These are phyloP conservation scores for Macropus fuliginosus DNA, from an alignment of 2,797 vertebrate species.

Conservation along the genomic window DNA sequence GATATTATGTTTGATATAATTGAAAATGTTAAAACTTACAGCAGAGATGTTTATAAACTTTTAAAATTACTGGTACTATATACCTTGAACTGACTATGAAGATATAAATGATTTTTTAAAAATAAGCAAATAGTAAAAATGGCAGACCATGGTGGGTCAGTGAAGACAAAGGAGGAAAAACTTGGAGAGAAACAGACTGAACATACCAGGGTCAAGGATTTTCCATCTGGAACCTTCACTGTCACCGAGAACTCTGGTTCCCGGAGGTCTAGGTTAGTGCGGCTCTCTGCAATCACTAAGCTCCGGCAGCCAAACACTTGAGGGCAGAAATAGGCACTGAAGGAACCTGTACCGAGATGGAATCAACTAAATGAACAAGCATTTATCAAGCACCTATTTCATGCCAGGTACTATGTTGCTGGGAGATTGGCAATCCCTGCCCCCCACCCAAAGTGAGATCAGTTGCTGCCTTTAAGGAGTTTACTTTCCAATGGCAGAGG, in stretches of 20 bases:
- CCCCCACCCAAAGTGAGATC: not conserved
- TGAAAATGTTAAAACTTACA: not conserved
- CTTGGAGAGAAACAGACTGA: not conserved
- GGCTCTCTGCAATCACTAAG: constrained; percentile 87
- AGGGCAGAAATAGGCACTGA: constrained; percentile 93
- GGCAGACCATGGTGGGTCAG: rapidly evolving
- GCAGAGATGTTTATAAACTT: not conserved
- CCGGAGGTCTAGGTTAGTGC: constrained; percentile 87
- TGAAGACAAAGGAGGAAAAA: not conserved
- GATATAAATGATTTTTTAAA: not conserved
- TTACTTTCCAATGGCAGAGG: not conserved
- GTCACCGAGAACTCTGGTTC: constrained; percentile 86
- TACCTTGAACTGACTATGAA: not conserved
- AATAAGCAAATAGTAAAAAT: not conserved
- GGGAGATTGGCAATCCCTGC: not conserved
- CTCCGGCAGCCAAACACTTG: constrained; percentile 91
- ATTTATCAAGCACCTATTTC: not conserved
- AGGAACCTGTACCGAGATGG: constrained; percentile 84
- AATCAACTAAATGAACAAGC: not conserved
- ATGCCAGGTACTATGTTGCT: not conserved
- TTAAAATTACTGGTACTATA: not conserved
- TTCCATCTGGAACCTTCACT: constrained; percentile 88
- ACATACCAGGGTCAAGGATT: constrained; percentile 91
- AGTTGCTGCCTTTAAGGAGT: not conserved
- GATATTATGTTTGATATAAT: not conserved